A percentile compares a stretch with the other conserved stretches of the same genome.
Evolutionary conservation across 2,888 invertebrate genomes (phyloP).

Genomic region (Xylota segnis): DNA sequence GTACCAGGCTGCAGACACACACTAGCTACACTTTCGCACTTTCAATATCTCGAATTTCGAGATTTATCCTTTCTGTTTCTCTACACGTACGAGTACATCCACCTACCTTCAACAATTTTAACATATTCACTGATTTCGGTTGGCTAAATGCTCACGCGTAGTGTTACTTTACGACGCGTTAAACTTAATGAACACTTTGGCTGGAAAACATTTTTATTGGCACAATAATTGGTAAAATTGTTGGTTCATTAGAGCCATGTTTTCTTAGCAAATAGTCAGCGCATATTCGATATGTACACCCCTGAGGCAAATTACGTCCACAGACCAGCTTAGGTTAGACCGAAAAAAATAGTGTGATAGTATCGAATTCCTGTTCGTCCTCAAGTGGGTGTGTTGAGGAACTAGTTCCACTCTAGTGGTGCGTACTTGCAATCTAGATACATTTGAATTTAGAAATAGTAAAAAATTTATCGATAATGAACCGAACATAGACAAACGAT

Average conservation of each 20-base stretch:
- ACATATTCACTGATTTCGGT: conserved; percentile 32
- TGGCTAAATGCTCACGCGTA: conserved; percentile 18
- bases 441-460: conserved; percentile 14
- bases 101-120: conserved; percentile 34
- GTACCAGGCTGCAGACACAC: conserved; percentile 6
- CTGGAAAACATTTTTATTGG: conserved; percentile 57
- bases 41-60: conserved; percentile 36
- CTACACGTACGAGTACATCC: neutral
- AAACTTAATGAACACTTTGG: conserved; percentile 56
- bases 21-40: conserved; percentile 52
- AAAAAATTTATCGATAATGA: conserved; percentile 38
- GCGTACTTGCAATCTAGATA: conserved; percentile 23
- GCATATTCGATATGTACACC: conserved; percentile 5
- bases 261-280: conserved; percentile 45
- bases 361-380: conserved; percentile 22
- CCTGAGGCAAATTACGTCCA: conserved; percentile 7
- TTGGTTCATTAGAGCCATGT: conserved; percentile 70
- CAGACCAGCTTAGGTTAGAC: neutral
- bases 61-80: neutral
- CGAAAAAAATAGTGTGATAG: neutral
- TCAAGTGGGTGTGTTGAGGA: conserved; percentile 42
- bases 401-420: conserved; percentile 30
- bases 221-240: conserved; percentile 66
- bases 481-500: conserved; percentile 20
- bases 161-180: conserved; percentile 45